A percentile compares a stretch with the other conserved stretches of the same genome.
Conservation (phyloP, 2,797 vertebrate genomes). For the Pseudochirops cupreus region DNA sequence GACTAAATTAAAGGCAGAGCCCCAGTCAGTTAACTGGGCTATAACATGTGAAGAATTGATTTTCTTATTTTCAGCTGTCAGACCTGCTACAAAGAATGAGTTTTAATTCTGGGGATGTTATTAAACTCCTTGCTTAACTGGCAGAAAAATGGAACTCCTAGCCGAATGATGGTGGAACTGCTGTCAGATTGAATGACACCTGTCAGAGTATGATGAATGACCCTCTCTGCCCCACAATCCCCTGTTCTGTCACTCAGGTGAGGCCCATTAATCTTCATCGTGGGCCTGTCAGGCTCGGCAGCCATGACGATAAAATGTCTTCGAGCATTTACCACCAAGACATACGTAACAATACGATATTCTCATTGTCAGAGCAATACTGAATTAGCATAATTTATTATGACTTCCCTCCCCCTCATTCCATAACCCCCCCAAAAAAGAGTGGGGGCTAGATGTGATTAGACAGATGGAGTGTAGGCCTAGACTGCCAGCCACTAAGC, state of each 20-base stretch:
- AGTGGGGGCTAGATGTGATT: constrained; percentile 89
- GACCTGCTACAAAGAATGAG: constrained; percentile 93
- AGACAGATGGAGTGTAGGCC: constrained; percentile 96
- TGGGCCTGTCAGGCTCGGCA: constrained; percentile 92
- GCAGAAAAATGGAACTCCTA: constrained; percentile 88
- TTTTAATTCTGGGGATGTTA: constrained; percentile 95
- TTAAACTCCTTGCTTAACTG: constrained; percentile 91
- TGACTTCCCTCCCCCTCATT: constrained; percentile 84
- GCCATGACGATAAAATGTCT: constrained; percentile 84
- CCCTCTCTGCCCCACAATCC: constrained; percentile 95
- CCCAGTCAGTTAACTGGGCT: constrained; percentile 88
- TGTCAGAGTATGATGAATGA: constrained; percentile 99
- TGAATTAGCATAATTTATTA: constrained; percentile 95
- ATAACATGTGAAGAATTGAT: constrained; percentile 94
- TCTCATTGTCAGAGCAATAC: constrained; percentile 85
- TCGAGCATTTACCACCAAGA: constrained; percentile 79
- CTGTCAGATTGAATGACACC: constrained; percentile 97
- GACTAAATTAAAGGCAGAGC: constrained; percentile 92
- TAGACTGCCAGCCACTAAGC: constrained; percentile 89
- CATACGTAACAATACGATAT: constrained; percentile 83
- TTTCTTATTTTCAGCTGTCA: constrained; percentile 96
- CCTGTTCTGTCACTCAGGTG: constrained; percentile 97
- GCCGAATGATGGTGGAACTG: constrained; percentile 79
- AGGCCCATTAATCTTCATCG: constrained; percentile 99
- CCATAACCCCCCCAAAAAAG: constrained; percentile 85